Percentiles rank a stretch among this genome's conserved stretches.
Conservation (phyloP, 2,888 invertebrate species). For the Drosophila paracracens region DNA sequence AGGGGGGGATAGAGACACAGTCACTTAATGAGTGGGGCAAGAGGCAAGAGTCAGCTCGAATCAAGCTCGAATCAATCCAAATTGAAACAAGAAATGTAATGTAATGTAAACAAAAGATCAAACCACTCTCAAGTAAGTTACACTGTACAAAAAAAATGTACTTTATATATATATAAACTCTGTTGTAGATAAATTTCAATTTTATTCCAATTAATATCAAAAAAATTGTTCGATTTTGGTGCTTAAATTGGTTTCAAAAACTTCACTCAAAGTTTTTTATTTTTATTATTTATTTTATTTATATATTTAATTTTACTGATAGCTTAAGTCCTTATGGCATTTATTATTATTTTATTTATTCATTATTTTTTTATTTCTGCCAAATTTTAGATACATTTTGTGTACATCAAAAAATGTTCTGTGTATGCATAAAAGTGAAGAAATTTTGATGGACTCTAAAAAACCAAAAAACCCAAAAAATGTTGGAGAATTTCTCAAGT, state of each 20-base stretch:
- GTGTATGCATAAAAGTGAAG: background rate
- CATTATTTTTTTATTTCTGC: no score
- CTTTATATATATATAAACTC: background rate
- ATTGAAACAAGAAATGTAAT: conserved; percentile 42
- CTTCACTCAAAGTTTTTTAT: background rate
- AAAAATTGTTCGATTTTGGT: background rate
- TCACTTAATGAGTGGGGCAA: conserved; percentile 1
- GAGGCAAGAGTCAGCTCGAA: conserved; percentile 21
- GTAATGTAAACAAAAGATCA: conserved; percentile 69
- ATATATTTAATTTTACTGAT: no score
- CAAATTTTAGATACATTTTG: background rate
- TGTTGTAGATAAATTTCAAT: background rate
- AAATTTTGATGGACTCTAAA: conserved; percentile 28
- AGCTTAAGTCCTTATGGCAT: background rate
- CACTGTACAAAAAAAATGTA: background rate
- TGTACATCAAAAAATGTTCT: background rate
- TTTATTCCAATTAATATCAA: background rate
- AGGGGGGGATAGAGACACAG: background rate
- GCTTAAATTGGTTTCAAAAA: background rate
- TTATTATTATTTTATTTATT: background rate
- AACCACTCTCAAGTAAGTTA: conserved; percentile 15
- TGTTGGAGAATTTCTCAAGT: conserved; percentile 39
- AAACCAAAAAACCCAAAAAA: background rate
- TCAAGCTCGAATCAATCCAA: conserved; percentile 41
- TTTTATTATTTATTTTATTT: no score